phyloP scores from a whole-genome alignment of 2,113 vertebrate genomes.

The Limanda limanda region DNA sequence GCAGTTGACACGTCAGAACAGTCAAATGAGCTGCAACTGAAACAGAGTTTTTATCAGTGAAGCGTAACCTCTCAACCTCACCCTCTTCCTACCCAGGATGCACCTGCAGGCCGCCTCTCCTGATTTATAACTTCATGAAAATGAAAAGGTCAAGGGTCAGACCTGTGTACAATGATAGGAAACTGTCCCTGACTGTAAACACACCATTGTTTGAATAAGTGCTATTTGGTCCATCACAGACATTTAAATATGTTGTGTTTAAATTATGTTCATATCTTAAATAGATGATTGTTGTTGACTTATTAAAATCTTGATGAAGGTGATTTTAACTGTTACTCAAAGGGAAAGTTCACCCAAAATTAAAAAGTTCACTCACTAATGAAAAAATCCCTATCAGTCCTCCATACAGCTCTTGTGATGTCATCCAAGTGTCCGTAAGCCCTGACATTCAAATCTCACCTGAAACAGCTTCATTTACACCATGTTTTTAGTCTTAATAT shows the following conservation, averaged over 20 bases:
- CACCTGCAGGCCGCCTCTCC: not conserved
- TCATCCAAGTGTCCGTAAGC: no score
- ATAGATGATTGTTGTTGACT: not conserved
- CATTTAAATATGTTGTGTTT: not conserved
- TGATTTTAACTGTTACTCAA: not conserved
- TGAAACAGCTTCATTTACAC: not conserved
- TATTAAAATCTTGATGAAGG: not conserved
- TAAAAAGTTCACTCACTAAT: fast-evolving
- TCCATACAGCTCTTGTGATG: no score
- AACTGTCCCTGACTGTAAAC: not conserved
- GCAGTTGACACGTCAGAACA: not conserved
- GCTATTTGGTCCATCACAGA: not conserved
- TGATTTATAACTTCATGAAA: not conserved
- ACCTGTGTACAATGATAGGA: not conserved
- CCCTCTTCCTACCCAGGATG: not conserved
- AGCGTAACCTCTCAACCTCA: not conserved
- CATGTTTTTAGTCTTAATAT: no score
- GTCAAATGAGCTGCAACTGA: slow-evolving; percentile 3
- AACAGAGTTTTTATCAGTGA: not conserved
- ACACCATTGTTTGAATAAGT: not conserved
- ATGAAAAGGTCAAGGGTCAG: not conserved
- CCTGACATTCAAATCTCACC: not conserved
- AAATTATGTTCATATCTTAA: not conserved
- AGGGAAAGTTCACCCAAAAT: no score
- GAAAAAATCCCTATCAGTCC: no score